Percentiles rank a stretch among this genome's conserved stretches.
phyloP scores from a whole-genome alignment of 1,140 invertebrate genomes.

The Ruditapes philippinarum region DNA sequence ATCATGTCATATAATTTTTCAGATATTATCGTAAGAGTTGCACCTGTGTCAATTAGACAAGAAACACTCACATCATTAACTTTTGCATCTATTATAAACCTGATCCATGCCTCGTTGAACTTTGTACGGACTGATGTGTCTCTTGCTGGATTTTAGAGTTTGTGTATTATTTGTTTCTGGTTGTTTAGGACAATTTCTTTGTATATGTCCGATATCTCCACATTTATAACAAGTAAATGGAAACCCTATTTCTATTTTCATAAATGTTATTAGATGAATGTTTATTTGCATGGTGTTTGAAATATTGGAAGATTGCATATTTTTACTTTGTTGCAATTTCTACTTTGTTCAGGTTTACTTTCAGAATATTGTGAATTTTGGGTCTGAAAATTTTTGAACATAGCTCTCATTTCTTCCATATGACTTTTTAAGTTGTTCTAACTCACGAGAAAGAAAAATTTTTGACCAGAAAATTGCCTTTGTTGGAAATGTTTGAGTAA shows the following conservation, averaged over 20 bases:
- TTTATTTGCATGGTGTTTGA: background rate
- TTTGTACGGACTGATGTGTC: background rate
- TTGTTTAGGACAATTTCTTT: background rate
- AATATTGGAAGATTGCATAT: background rate
- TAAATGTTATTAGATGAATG: too few relatives aligned
- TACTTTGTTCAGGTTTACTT: background rate
- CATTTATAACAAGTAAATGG: background rate
- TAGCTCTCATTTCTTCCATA: background rate
- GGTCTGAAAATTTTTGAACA: background rate
- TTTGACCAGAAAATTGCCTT: background rate
- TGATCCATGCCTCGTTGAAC: background rate
- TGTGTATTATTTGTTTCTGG: background rate
- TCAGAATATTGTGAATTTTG: background rate
- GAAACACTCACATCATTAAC: background rate
- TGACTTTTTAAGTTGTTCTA: background rate
- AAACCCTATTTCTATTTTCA: background rate
- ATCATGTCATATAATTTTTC: background rate
- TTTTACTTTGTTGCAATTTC: background rate
- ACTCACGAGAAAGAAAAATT: background rate
- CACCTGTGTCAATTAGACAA: background rate
- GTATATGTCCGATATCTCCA: background rate
- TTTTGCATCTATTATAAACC: background rate
- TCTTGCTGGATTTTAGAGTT: background rate
- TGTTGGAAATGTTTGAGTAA: too few relatives aligned
- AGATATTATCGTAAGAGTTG: background rate